phyloP scores from a whole-genome alignment of 1,140 invertebrate species.

The Orius insidiosus region DNA sequence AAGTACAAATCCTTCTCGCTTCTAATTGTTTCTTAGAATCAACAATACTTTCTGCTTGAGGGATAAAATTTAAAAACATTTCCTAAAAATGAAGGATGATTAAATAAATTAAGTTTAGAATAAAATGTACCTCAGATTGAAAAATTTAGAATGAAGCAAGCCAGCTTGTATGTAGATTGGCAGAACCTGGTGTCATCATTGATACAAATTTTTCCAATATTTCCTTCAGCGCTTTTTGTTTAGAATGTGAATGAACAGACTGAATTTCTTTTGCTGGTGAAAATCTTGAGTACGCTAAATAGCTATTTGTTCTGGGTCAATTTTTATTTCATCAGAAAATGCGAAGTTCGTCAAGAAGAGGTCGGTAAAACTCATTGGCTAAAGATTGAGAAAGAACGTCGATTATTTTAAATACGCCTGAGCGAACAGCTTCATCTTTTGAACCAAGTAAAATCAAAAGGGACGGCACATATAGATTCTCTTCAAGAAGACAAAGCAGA shows the following conservation, averaged over 20 bases:
- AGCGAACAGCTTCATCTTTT: constrained; percentile 3
- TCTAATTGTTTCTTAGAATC: not conserved
- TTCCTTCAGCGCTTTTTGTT: constrained; percentile 6
- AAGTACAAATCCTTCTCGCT: constrained; percentile 20
- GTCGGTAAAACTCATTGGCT: constrained; percentile 15
- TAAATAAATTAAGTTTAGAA: not conserved
- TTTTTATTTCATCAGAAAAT: constrained; percentile 31
- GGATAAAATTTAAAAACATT: constrained; percentile 1
- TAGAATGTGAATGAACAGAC: not conserved
- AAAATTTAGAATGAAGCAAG: constrained; percentile 31
- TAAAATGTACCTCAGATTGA: constrained; percentile 27
- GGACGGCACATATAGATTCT: constrained; percentile 22
- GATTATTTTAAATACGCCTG: constrained; percentile 11
- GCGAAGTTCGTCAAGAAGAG: constrained; percentile 12
- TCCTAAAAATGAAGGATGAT: constrained; percentile 7
- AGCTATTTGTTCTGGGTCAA: constrained; percentile 34
- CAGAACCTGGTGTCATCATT: constrained; percentile 12
- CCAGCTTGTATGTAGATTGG: constrained; percentile 29
- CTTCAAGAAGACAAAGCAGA: not conserved
- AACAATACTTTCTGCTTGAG: constrained; percentile 9
- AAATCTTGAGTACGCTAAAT: constrained; percentile 23
- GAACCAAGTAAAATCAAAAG: constrained; percentile 24
- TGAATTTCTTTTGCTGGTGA: constrained; percentile 29
- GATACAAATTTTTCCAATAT: constrained; percentile 3
- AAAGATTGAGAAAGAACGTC: constrained; percentile 10